Evolutionary conservation across 2,888 invertebrate species (phyloP).

Genomic region (Anoncus sp.): DNA sequence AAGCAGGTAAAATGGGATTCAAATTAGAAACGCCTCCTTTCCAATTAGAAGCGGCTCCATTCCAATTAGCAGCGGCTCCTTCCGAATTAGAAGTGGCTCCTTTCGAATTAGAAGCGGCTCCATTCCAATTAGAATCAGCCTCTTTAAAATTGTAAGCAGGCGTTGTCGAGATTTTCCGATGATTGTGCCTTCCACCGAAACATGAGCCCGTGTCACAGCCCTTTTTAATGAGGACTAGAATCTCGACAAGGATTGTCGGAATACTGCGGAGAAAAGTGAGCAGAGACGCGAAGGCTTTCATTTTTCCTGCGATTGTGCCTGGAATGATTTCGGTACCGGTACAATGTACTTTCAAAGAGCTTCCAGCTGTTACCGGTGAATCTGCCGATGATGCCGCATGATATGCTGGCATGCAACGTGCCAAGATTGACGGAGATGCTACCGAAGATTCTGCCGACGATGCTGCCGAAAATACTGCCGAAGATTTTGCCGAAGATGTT

Average conservation of each 20-base stretch:
- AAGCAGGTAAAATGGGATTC: neutral
- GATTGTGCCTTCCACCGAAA: neutral
- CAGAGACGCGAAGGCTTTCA: slow-evolving; percentile 1
- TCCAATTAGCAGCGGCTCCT: neutral
- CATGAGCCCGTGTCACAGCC: neutral
- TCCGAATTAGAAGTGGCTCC: too few species aligned
- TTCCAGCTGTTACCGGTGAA: neutral
- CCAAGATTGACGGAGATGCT: neutral
- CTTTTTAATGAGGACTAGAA: slow-evolving; percentile 1
- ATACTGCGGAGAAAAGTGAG: slow-evolving; percentile 11
- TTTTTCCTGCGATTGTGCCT: neutral
- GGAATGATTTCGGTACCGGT: neutral
- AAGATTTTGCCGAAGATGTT: neutral
- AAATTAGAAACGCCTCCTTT: neutral
- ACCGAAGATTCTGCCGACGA: neutral
- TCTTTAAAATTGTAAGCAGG: neutral
- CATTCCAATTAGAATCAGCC: neutral
- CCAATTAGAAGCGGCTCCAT: too few species aligned
- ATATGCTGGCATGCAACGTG: too few species aligned
- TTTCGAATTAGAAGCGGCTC: neutral
- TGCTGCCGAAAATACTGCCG: neutral
- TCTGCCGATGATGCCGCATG: neutral
- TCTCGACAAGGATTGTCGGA: neutral
- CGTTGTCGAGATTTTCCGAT: neutral
- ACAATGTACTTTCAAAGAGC: neutral